Evolutionary conservation across 2,888 invertebrate genomes (phyloP).

Genomic region (Heterodera filipjevi): DNA sequence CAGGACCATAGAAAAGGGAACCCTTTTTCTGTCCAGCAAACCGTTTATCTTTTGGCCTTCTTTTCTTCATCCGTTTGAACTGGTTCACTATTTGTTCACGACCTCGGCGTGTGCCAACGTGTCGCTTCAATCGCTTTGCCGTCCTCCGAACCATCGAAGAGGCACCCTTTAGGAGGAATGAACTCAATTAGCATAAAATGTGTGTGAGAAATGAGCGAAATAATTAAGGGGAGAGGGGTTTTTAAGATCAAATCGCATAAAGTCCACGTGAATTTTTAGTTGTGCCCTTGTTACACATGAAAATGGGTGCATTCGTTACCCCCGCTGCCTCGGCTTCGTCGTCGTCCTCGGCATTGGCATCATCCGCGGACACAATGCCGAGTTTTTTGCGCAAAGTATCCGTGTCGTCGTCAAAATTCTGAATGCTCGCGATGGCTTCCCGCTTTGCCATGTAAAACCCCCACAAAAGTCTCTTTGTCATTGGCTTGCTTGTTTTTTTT

Average conservation of each 20-base stretch:
- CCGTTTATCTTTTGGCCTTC: not conserved
- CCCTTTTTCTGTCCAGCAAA: no score
- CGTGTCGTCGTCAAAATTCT: not conserved
- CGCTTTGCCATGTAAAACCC: slow-evolving; percentile 5
- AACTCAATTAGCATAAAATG: no score
- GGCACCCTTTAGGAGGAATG: no score
- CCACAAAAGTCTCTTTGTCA: not conserved
- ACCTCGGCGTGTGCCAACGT: not conserved
- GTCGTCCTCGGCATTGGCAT: not conserved
- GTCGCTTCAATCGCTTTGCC: not conserved
- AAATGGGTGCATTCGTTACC: not conserved
- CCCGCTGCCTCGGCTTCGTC: not conserved
- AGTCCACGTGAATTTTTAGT: no score
- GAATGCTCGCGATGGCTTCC: not conserved
- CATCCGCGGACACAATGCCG: not conserved
- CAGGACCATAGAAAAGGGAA: not conserved
- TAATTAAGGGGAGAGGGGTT: no score
- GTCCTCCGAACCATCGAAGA: not conserved
- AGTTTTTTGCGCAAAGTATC: not conserved
- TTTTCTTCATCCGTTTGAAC: not conserved
- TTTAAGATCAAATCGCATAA: no score
- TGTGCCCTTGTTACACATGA: no score
- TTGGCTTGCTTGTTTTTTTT: not conserved
- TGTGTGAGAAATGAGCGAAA: no score
- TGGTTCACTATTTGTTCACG: not conserved